Conservation (phyloP, 2,888 invertebrate genomes). For the Andricus quercusramuli region DNA sequence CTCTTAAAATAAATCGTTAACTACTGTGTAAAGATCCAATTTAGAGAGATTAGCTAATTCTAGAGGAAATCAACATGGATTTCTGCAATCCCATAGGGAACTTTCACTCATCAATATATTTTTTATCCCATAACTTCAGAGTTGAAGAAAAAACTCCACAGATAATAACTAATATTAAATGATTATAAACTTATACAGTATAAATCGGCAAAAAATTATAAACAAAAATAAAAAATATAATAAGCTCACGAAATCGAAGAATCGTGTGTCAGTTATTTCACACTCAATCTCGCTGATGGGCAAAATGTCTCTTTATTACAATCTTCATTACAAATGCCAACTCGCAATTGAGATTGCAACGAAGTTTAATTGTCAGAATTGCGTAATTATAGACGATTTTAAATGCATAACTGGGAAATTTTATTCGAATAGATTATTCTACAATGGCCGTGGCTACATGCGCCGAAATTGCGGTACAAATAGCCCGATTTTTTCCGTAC, state of each 20-base stretch:
- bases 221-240: neutral
- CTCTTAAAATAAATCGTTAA: neutral
- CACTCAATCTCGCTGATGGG: neutral
- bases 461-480: too few relatives aligned
- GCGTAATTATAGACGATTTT: conserved; percentile 5
- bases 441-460: neutral
- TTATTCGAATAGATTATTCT: neutral
- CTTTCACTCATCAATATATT: neutral
- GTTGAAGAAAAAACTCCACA: neutral
- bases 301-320: neutral
- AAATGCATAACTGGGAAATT: neutral
- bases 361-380: conserved; percentile 5
- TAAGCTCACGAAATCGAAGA: neutral
- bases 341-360: conserved; percentile 27
- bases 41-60: neutral
- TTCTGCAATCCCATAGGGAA: neutral
- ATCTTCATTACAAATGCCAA: conserved; percentile 16
- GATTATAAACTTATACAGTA: neutral
- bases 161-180: neutral
- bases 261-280: neutral
- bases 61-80: neutral
- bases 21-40: conserved; percentile 1
- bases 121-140: neutral
- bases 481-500: too few relatives aligned
- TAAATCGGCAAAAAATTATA: neutral